Conservation (phyloP, 2,888 invertebrate species). For the Pheosia gnoma region DNA sequence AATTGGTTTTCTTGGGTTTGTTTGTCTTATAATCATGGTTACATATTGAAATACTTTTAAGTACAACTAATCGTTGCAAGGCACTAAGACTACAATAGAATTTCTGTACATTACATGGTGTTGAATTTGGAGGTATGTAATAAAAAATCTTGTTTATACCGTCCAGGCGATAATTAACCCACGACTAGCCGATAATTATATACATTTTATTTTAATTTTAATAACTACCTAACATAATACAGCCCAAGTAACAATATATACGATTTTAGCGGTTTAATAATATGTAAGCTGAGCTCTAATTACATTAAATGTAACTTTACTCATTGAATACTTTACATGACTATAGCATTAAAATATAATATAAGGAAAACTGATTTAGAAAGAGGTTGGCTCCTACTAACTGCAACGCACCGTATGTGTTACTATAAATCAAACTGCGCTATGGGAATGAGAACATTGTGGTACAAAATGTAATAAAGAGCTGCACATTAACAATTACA, state of each 20-base stretch:
- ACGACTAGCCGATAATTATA: constrained; percentile 72
- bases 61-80: constrained; percentile 74
- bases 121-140: constrained; percentile 50
- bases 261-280: constrained; percentile 48
- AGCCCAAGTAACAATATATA: constrained; percentile 52
- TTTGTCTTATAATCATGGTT: constrained; percentile 23
- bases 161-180: constrained; percentile 55
- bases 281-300: constrained; percentile 63
- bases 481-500: constrained; percentile 1
- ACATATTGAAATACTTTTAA: constrained; percentile 47
- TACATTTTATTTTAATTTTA: constrained; percentile 49
- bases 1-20: constrained; percentile 20
- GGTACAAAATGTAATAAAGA: neutral
- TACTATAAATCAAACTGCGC: neutral
- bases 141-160: constrained; percentile 43
- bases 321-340: constrained; percentile 69
- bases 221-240: constrained; percentile 40
- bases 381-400: constrained; percentile 16
- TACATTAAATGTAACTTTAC: constrained; percentile 80
- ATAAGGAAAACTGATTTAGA: constrained; percentile 28
- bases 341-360: constrained; percentile 41
- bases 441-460: neutral
- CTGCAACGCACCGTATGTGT: constrained; percentile 16
- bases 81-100: constrained; percentile 79
- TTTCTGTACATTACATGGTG: constrained; percentile 73